Base-by-base conservation (phyloP, 2,888 invertebrate genomes). In the Heteromurus nitidus region DNA sequence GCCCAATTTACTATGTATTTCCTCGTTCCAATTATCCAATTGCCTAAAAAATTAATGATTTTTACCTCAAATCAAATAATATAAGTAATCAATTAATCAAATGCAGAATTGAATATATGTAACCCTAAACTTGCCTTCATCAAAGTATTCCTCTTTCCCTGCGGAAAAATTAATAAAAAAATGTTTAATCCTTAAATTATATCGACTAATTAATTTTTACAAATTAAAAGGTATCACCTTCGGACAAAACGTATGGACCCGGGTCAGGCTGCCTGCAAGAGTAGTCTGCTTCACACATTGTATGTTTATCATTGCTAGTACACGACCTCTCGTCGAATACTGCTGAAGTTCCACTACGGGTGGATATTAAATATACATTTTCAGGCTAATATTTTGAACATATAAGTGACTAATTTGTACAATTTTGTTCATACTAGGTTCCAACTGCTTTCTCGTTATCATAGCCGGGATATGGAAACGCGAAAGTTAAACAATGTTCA, bases 1-100 rank as follows among this genome's bases (percentile, higher is more conserved):
- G n/a, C 31, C 62, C 62, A 62, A 30, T 62, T 62, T 3, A 62
- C 62, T n/a, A 62, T 62, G 18, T 62, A 62, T 30, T 20, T 16
- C n/a, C 62, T 30, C 5, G 30, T 30, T 30, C 62, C 62, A 5
- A 62, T 11, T 1, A 62, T 62, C 62, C 62, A 62, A 24, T 62
- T 62, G n/a, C 62, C 11, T 50, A 18, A 50, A 50, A 50, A 5
- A 36, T n/a, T 36, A 36, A 9, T 36, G 13, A 13, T 36, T 9
- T 13, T 9, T 9, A n/a, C n/a, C n/a, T 9, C 5, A 5, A 36
- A 13, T 36, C 36, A 3, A n/a, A 50, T 5, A 50, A 5, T 5
- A 50, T 18, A 5, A 18, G n/a, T 13, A 11, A 11, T 3, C 13
- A 11, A 13, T 36, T 13, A 36, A 36, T n/a, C n/a, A n/a, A n/a